These are phyloP conservation scores for Caenorhabditis imperialis DNA, from an alignment of 2,888 invertebrate genomes.

Conservation along the genomic window DNA sequence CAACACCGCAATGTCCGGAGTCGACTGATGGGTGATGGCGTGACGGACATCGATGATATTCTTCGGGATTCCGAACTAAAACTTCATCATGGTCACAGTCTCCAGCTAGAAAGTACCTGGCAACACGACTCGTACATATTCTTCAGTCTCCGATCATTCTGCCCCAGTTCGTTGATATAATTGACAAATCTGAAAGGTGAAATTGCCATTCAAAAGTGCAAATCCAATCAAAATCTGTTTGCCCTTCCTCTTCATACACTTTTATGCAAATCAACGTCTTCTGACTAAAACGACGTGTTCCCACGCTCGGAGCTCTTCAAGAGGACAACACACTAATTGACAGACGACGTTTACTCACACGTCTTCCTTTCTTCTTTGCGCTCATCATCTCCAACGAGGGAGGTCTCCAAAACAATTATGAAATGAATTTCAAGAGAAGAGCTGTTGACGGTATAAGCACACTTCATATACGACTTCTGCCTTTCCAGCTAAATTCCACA, in stretches of 20 bases:
- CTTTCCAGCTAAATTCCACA: background rate
- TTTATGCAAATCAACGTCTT: slow-evolving; percentile 16
- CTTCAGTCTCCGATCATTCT: slow-evolving; percentile 46
- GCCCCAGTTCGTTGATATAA: slow-evolving; percentile 77
- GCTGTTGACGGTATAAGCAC: background rate
- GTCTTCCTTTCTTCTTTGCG: slow-evolving; percentile 5
- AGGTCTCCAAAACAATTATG: slow-evolving; percentile 31
- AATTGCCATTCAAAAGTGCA: background rate
- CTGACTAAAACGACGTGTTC: slow-evolving; percentile 17
- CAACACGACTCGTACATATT: slow-evolving; percentile 18
- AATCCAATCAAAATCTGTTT: background rate
- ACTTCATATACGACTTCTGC: slow-evolving; percentile 7
- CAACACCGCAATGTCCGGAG: slow-evolving; percentile 84
- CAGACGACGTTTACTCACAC: slow-evolving; percentile 2
- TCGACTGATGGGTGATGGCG: slow-evolving; percentile 85
- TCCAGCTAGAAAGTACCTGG: background rate
- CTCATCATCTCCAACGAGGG: background rate
- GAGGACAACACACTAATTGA: slow-evolving; percentile 56
- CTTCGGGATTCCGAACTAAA: slow-evolving; percentile 84
- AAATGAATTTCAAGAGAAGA: background rate
- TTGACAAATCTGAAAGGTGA: slow-evolving; percentile 79
- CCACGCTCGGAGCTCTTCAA: slow-evolving; percentile 35
- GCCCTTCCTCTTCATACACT: background rate
- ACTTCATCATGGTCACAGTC: no score
- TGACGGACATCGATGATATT: slow-evolving; percentile 88